phyloP scores from a whole-genome alignment of 2,888 invertebrate genomes.

The Ormyrus thymus region DNA sequence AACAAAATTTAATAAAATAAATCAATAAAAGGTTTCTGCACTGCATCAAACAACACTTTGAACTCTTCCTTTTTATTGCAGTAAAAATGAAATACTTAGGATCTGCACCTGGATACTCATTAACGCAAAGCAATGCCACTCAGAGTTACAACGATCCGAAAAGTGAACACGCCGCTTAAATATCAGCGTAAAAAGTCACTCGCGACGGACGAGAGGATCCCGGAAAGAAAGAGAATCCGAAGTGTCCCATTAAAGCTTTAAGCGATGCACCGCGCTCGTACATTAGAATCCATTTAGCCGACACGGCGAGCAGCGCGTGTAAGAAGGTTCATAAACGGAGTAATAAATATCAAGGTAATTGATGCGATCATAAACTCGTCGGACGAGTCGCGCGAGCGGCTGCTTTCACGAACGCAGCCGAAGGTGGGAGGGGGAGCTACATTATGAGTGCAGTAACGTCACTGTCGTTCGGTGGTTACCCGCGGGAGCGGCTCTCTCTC shows the following conservation, averaged over 20 bases:
- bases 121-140: too few species aligned
- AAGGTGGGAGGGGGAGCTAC: slow-evolving; percentile 3
- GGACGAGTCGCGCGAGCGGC: slow-evolving; percentile 15
- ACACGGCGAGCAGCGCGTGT: neutral
- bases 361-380: slow-evolving; percentile 52
- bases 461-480: slow-evolving; percentile 49
- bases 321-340: slow-evolving; percentile 50
- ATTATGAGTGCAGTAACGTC: slow-evolving; percentile 49
- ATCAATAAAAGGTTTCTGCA: too few species aligned
- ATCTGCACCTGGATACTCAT: too few species aligned
- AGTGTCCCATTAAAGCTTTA: neutral
- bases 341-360: slow-evolving; percentile 50
- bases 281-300: too few species aligned
- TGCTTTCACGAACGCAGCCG: neutral
- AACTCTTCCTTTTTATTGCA: too few species aligned
- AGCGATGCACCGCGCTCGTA: too few species aligned
- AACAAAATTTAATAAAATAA: too few species aligned
- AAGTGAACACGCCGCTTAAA: too few species aligned
- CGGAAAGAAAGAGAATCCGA: neutral
- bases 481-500: slow-evolving; percentile 23
- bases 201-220: neutral
- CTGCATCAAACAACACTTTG: too few species aligned
- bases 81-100: too few species aligned
- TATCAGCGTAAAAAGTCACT: too few species aligned
- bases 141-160: too few species aligned